Conservation (phyloP, 2,888 invertebrate genomes). For the Cryptosula pallasiana region DNA sequence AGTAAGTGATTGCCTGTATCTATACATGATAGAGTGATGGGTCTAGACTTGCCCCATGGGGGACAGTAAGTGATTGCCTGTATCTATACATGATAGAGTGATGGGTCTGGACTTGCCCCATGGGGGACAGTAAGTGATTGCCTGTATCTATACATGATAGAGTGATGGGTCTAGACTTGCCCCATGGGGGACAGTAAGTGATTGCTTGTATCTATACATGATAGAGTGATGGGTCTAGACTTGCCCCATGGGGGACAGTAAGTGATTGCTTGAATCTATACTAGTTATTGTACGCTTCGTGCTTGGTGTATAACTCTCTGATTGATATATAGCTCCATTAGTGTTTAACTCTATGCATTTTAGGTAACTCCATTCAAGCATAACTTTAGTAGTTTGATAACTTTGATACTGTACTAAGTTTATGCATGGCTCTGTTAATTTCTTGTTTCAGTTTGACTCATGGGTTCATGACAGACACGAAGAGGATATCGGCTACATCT, state of each 20-base stretch:
- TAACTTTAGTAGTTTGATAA: too few species aligned
- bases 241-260: constrained; percentile 91
- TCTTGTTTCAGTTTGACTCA: constrained; percentile 52
- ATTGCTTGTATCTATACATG: too few species aligned
- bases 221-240: constrained; percentile 89
- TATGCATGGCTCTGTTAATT: too few species aligned
- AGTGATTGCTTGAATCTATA: too few species aligned
- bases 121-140: constrained; percentile 77
- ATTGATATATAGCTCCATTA: neutral
- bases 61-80: constrained; percentile 74
- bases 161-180: constrained; percentile 89
- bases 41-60: constrained; percentile 87
- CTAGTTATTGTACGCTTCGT: too few species aligned
- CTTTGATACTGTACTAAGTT: too few species aligned
- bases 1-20: too few species aligned
- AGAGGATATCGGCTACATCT: constrained; percentile 92
- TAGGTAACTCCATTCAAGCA: too few species aligned
- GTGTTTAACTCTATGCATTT: too few species aligned
- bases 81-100: constrained; percentile 87
- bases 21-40: constrained; percentile 94
- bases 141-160: too few species aligned
- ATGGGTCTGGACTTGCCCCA: constrained; percentile 93
- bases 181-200: constrained; percentile 83
- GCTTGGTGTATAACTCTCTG: too few species aligned
- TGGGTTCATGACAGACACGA: constrained; percentile 81